Conservation (phyloP, 2,888 invertebrate species). For the Selenia dentaria region DNA sequence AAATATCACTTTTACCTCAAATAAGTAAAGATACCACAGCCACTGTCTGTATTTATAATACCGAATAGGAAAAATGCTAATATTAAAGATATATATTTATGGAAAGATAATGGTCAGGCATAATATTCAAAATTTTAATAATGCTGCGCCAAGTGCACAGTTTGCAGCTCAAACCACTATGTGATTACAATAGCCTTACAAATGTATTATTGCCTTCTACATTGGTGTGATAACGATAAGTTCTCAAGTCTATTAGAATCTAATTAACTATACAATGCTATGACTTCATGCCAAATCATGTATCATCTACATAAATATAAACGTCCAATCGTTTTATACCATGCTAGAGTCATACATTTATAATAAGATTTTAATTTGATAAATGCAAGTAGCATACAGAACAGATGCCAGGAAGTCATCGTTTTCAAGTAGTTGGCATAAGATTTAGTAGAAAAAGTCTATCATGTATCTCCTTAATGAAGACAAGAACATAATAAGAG, state of each 20-base stretch:
- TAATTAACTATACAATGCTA: slow-evolving; percentile 1
- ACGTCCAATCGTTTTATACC: slow-evolving; percentile 4
- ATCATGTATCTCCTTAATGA: slow-evolving; percentile 9
- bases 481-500: slow-evolving; percentile 41
- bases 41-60: slow-evolving; percentile 84
- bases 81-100: slow-evolving; percentile 61
- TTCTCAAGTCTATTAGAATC: slow-evolving; percentile 8
- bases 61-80: slow-evolving; percentile 83
- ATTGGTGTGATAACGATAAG: neutral
- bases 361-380: slow-evolving; percentile 1
- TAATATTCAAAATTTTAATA: slow-evolving; percentile 57
- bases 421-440: neutral
- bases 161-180: slow-evolving; percentile 41
- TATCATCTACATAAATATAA: neutral
- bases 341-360: neutral
- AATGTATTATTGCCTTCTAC: slow-evolving; percentile 26
- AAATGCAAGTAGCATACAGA: neutral
- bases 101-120: slow-evolving; percentile 76
- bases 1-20: slow-evolving; percentile 69
- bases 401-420: neutral
- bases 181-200: slow-evolving; percentile 24
- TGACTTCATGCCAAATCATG: slow-evolving; percentile 1
- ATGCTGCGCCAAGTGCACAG: slow-evolving; percentile 73
- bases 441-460: slow-evolving; percentile 5
- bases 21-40: slow-evolving; percentile 84